Evolutionary conservation across 2,113 vertebrate genomes (phyloP).

Genomic region (Bettongia penicillata): DNA sequence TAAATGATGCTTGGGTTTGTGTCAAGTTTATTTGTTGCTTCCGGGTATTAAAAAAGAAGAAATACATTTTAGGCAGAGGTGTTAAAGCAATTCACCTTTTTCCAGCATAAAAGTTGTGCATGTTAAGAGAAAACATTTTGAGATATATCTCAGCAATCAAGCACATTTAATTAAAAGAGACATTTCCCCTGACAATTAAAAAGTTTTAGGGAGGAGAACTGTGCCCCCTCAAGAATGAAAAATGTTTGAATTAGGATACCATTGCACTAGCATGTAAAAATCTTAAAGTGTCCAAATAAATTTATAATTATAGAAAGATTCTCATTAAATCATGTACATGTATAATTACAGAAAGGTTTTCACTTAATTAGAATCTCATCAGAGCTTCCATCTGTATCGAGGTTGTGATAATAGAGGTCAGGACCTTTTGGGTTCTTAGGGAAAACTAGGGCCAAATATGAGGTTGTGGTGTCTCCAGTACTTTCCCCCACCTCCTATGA

Average conservation of each 20-base stretch:
- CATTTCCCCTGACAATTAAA: constrained; percentile 67
- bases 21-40: background rate
- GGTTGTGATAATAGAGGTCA: constrained; percentile 80
- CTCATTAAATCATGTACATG: constrained; percentile 80
- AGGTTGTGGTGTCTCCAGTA: constrained; percentile 39
- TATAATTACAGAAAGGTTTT: constrained; percentile 81
- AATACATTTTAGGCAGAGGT: background rate
- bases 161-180: constrained; percentile 74
- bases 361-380: constrained; percentile 82
- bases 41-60: background rate
- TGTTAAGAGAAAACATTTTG: constrained; percentile 24
- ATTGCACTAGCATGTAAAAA: constrained; percentile 56
- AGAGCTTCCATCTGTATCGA: constrained; percentile 74
- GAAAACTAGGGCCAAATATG: constrained; percentile 73
- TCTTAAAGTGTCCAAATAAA: constrained; percentile 76
- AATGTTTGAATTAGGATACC: constrained; percentile 67
- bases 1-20: background rate
- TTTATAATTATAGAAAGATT: constrained; percentile 78
- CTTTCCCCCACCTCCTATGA: constrained; percentile 45
- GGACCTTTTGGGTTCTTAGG: constrained; percentile 71
- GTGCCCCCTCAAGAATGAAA: constrained; percentile 71
- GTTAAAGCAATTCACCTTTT: background rate
- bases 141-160: constrained; percentile 42
- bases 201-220: constrained; percentile 68
- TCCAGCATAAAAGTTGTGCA: background rate